Evolutionary conservation across 2,888 invertebrate genomes (phyloP), one percentile per base, ranked within the genome.

Genomic region (Flexamia atlantica): DNA sequence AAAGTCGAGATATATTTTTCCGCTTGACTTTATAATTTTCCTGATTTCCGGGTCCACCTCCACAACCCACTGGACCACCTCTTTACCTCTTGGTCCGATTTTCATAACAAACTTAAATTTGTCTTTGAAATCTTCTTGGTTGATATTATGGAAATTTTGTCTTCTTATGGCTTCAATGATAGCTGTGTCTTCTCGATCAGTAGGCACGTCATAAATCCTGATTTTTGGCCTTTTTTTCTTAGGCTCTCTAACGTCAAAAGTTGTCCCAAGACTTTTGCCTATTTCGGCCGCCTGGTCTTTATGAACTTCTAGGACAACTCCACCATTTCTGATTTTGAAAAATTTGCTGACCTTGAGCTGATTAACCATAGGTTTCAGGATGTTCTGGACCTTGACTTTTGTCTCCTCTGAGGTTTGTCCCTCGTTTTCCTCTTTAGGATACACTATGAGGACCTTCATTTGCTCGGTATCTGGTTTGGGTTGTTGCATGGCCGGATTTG

Each of bases 1-100:
- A 85, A 85, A 87, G 7, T 81, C 85, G 0, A 87, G 42, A 46
- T 40, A 86, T 0, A 87, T 84, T 23, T 20, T 36, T 3, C 50
- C 60, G 1, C 32, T 53, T 4, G 7, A 4, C 14, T 3, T 2
- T 14, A 74, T 83, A 0, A 9, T 53, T 2, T 57, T 74, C n/a
- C 74, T 72, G 0, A 83, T 0, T 0, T n/a, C n/a, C n/a, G 9
- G 9, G 28, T 3, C 9, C 7, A 50, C 28, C 30, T 76, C 76
- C 1, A 50, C 2, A 1, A 76, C 50, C 76, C 76, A 76, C 2
- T 74, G 72, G 20, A 9, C 10, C 1, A 7, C n/a, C 9, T 1
- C 1, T 1, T 74, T 2, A 3, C 20, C 72, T 23, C 42, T 74
- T 0, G 72, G 72, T 2, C 72, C 72, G 1, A 36, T n/a, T 20